Evolutionary conservation across 2,888 invertebrate species (phyloP).

Genomic region (Dione vanillae): DNA sequence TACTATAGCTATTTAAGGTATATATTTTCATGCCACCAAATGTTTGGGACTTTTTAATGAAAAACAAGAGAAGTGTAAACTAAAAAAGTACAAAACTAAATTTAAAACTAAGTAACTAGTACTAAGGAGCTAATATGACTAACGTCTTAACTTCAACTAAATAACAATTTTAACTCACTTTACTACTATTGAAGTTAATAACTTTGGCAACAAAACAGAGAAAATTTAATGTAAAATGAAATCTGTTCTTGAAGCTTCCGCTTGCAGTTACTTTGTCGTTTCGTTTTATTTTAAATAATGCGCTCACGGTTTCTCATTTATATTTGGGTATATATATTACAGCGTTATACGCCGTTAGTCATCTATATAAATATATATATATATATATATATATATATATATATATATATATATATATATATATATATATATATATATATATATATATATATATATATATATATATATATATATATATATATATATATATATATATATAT

Average conservation of each 20-base stretch:
- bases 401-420: too few species aligned
- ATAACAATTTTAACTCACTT: not conserved
- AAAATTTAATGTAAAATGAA: not conserved
- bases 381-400: too few species aligned
- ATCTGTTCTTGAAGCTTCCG: not conserved
- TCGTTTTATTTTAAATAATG: not conserved
- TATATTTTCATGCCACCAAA: too few species aligned
- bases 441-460: too few species aligned
- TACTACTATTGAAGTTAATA: constrained; percentile 1
- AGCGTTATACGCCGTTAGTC: not conserved
- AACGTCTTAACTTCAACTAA: not conserved
- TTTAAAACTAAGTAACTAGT: too few species aligned
- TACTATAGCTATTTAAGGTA: too few species aligned
- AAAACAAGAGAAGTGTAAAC: too few species aligned
- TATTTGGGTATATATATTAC: not conserved
- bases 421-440: too few species aligned
- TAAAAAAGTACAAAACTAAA: not conserved
- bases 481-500: too few species aligned
- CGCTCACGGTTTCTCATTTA: not conserved
- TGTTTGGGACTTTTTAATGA: too few species aligned
- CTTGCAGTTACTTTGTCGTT: not conserved
- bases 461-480: too few species aligned
- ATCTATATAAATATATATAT: not conserved
- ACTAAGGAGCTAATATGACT: not conserved
- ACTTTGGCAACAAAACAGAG: not conserved